These are phyloP conservation scores for Halictus quadricinctus DNA, from an alignment of 2,888 invertebrate genomes.

Conservation along the genomic window DNA sequence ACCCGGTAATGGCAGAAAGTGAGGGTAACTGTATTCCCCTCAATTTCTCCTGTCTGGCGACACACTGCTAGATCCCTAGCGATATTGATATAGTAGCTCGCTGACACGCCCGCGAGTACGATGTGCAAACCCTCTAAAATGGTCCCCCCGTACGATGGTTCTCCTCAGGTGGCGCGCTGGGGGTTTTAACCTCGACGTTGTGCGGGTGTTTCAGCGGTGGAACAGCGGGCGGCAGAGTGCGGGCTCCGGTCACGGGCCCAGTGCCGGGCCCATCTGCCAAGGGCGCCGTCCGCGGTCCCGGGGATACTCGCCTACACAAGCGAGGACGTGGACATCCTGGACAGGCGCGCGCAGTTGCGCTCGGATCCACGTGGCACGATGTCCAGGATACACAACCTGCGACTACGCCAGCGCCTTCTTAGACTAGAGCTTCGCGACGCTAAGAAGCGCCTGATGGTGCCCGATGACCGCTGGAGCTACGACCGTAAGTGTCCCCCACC, in stretches of 20 bases:
- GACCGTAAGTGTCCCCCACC: constrained; percentile 83
- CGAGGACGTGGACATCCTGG: constrained; percentile 83
- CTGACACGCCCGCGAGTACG: constrained; percentile 10
- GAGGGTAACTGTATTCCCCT: no score
- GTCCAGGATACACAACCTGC: constrained; percentile 81
- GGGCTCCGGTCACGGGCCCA: constrained; percentile 74
- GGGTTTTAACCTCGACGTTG: constrained; percentile 82
- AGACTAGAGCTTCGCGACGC: constrained; percentile 83
- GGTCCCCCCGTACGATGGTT: constrained; percentile 76
- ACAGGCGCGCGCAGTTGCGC: constrained; percentile 80
- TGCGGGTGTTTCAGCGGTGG: constrained; percentile 82
- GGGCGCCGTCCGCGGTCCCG: constrained; percentile 68
- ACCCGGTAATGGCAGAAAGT: no score
- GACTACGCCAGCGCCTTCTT: constrained; percentile 82
- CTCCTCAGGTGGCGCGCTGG: constrained; percentile 82
- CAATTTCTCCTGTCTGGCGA: no score
- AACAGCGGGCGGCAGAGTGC: constrained; percentile 78
- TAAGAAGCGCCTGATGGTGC: constrained; percentile 84
- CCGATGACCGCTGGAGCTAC: constrained; percentile 84
- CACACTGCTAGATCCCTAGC: neutral
- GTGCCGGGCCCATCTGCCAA: constrained; percentile 66
- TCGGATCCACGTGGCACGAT: constrained; percentile 82
- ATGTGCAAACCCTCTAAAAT: constrained; percentile 69
- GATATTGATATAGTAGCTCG: neutral
- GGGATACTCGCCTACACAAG: constrained; percentile 82